Conservation (phyloP, 1,140 invertebrate genomes). For the Neodiprion pinetum region DNA sequence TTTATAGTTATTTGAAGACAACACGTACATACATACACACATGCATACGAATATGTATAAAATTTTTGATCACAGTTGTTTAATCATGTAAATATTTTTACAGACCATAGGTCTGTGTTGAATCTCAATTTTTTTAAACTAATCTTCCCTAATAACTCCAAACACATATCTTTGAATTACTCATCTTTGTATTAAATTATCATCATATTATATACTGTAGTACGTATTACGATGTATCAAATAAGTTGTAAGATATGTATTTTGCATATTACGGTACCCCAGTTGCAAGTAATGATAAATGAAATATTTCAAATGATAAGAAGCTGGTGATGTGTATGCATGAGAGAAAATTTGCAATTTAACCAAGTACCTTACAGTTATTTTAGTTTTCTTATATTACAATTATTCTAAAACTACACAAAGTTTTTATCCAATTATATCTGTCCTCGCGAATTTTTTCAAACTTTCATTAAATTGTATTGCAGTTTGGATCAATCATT, state of each 20-base stretch:
- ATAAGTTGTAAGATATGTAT: conserved; percentile 6
- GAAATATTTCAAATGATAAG: not conserved
- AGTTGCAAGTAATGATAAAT: conserved; percentile 1
- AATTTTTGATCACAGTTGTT: not conserved
- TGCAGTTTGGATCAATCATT: too few species aligned
- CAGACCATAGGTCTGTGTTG: not conserved
- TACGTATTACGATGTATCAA: not conserved
- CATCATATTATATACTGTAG: conserved; percentile 1
- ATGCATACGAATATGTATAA: not conserved
- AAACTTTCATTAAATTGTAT: too few species aligned
- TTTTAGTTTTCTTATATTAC: not conserved
- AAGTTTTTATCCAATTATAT: too few species aligned
- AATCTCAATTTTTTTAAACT: not conserved
- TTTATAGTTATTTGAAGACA: not conserved
- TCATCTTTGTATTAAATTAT: not conserved
- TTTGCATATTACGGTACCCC: conserved; percentile 4
- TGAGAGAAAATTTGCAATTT: not conserved
- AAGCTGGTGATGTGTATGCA: not conserved
- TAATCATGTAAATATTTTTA: conserved; percentile 4
- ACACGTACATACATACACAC: too few species aligned
- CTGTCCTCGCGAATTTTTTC: too few species aligned
- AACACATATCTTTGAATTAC: conserved; percentile 7
- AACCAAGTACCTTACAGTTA: not conserved
- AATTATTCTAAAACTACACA: too few species aligned
- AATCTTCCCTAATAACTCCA: conserved; percentile 4